phyloP scores from a whole-genome alignment of 2,888 invertebrate species.

The Nomada ruficornis region DNA sequence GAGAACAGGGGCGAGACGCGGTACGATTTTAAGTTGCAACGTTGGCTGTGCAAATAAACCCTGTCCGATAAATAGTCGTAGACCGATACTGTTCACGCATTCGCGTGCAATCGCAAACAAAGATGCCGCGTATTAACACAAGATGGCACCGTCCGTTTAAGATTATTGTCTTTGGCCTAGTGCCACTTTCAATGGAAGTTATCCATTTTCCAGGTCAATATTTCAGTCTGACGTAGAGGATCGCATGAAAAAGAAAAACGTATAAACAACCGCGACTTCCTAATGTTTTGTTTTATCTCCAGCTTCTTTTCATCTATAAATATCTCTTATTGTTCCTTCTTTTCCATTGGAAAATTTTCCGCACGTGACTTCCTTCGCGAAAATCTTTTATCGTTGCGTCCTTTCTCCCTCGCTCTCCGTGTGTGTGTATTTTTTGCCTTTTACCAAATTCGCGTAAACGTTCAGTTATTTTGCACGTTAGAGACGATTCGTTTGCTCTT shows the following conservation, averaged over 20 bases:
- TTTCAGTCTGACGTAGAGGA: conserved; percentile 24
- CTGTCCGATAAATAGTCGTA: conserved; percentile 56
- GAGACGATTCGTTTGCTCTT: conserved; percentile 5
- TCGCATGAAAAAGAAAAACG: neutral
- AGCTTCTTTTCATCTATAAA: neutral
- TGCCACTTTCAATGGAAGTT: conserved; percentile 60
- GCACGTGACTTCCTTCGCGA: no score
- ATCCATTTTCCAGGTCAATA: conserved; percentile 57
- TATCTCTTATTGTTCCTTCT: neutral
- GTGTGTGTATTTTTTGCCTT: neutral
- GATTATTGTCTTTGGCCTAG: conserved; percentile 63
- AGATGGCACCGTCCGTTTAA: conserved; percentile 60
- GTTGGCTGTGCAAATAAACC: conserved; percentile 55
- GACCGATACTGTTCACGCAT: conserved; percentile 49
- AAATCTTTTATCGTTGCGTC: no score
- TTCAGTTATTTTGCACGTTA: conserved; percentile 18
- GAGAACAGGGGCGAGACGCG: neutral
- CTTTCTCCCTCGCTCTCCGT: no score
- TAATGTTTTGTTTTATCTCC: neutral
- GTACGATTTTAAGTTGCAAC: conserved; percentile 39
- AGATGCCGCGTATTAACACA: conserved; percentile 54
- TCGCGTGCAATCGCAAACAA: conserved; percentile 54
- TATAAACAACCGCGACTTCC: neutral
- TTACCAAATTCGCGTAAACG: neutral
- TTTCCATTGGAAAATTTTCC: neutral